Evolutionary conservation across 2,888 invertebrate species (phyloP), one percentile per base, ranked within the genome.

Genomic region (Hydriomena furcata): DNA sequence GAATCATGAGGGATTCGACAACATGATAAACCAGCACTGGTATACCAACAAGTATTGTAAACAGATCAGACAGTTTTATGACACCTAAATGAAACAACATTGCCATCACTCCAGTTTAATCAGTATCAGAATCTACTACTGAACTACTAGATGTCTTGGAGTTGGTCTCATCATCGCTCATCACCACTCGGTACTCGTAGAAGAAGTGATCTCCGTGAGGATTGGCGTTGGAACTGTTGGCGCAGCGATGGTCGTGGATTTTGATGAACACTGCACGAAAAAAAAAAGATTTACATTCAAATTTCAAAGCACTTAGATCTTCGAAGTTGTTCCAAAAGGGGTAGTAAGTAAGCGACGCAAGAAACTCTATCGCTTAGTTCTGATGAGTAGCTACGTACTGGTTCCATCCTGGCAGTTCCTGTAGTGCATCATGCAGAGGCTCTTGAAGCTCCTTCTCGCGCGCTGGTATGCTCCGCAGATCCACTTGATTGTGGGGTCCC

Each of bases 391-490:
- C n/a, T 13, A 66, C 80, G 58, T 52, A 89, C 89, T 87, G 2
- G 89, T 89, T 1, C 89, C 89, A 65, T 89, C 89, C 64, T 89
- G 88, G 24, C 89, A 89, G 66, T 89, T 89, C 47, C 89, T 79
- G 31, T 72, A 80, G 42, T 75, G 61, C 89, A 89, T 89, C 85
- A 86, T 82, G 61, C 89, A 89, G 0, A 51, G 13, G 36, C 88
- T 88, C 65, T 89, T 89, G 66, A 89, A 89, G 2, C 73, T 62
- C 13, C 89, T 64, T 30, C 85, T 61, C 1, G 89, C 89, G 7
- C 78, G 71, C 60, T 89, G 89, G 68, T 86, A 89, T 0, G 66
- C 81, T 0, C 84, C 88, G 27, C 89, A 90, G n/a, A 90, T 79
- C 89, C 89, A 90, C 1, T 60, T 60, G 28, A 89, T 82, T 10